Base-by-base conservation (phyloP, 2,888 invertebrate genomes). In the Osedax frankpressi region DNA sequence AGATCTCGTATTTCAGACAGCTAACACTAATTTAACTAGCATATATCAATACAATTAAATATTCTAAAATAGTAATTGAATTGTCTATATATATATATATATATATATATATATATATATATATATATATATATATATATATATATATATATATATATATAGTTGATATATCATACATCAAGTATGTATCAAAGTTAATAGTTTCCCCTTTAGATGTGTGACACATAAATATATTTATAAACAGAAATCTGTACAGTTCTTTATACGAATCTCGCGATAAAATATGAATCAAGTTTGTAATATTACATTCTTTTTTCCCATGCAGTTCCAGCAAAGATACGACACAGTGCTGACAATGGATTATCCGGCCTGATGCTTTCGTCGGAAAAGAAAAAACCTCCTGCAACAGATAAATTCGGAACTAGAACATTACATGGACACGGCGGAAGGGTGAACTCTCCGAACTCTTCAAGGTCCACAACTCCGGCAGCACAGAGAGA, bases 61-160 rank as follows among this genome's bases (percentile, higher is more conserved):
- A 59, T 19, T 59, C n/a, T 59, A 59, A 14, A 59, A 14, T 59
- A 59, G 0, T n/a, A n/a, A n/a, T n/a, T n/a, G n/a, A n/a, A n/a
- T 19, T 65, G 65, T 24, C 24, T 65, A 65, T n/a, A 65, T n/a
- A 65, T n/a, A 65, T 65, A 65, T 65, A 65, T 65, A 65, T 65
- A 65, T 65, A 65, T 65, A 65, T 65, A 65, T 65, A 65, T 65
- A 65, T 65, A 65, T 65, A 65, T 65, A 65, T 65, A 65, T 65
- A 65, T 65, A 1, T 65, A 65, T 65, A 65, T 65, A 19, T 65
- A 65, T 65, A 65, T 65, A 65, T 65, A 3, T 65, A 65, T 65
- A 65, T n/a, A n/a, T 65, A 3, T 65, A 14, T 14, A 65, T 65
- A 65, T 65, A 65, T n/a, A n/a, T n/a, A n/a, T n/a, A n/a, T n/a